Evolutionary conservation across 2,113 vertebrate species (phyloP).

Genomic region (Egretta garzetta): DNA sequence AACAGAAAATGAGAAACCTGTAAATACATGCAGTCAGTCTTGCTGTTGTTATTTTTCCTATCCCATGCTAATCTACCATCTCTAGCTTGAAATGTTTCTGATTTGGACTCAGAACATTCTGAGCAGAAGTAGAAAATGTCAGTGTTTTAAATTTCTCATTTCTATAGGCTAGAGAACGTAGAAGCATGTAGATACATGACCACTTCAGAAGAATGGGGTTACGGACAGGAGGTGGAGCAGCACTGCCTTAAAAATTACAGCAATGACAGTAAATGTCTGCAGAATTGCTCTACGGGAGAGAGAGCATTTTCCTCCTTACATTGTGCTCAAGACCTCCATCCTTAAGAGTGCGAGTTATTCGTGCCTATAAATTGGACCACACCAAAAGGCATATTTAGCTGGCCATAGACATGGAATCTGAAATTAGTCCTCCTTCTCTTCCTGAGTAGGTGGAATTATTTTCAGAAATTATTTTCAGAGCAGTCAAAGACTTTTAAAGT

Average conservation of each 20-base stretch:
- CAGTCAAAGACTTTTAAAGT: conserved; percentile 22
- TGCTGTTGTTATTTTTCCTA: neutral
- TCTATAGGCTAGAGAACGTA: neutral
- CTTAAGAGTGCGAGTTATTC: neutral
- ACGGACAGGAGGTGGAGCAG: neutral
- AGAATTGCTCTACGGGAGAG: neutral
- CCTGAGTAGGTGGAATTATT: conserved; percentile 31
- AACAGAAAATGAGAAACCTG: neutral
- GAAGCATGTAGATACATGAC: neutral
- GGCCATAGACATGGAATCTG: neutral
- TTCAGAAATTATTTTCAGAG: conserved; percentile 23
- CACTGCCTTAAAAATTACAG: neutral
- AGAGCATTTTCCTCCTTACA: neutral
- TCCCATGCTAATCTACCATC: neutral
- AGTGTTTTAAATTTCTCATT: neutral
- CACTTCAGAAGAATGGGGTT: neutral
- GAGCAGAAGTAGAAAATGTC: neutral
- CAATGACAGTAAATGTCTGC: neutral
- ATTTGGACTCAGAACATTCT: neutral
- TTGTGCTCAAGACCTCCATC: neutral
- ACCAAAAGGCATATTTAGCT: neutral
- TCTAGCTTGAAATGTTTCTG: neutral
- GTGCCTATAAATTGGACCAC: neutral
- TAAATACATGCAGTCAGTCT: neutral
- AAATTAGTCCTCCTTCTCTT: neutral